These are phyloP conservation scores for Notarius quadriscutis DNA, from an alignment of 2,113 vertebrate species.

Conservation along the genomic window DNA sequence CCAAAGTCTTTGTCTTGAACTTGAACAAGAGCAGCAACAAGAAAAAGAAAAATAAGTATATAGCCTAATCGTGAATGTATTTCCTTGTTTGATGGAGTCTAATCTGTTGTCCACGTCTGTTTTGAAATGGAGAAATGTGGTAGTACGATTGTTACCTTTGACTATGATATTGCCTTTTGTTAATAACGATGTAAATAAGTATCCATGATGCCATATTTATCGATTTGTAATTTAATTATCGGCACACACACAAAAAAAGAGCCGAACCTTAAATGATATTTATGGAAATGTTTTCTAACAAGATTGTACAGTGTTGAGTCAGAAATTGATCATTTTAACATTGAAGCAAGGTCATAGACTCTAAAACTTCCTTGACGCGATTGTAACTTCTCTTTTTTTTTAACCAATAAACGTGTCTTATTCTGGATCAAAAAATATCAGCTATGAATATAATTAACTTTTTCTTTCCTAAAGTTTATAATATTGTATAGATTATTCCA, in stretches of 20 bases:
- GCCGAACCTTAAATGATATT: conserved; percentile 99
- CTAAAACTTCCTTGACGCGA: conserved; percentile 84
- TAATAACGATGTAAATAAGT: conserved; percentile 99
- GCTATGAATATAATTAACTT: conserved; percentile 75
- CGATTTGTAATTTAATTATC: conserved; percentile 99
- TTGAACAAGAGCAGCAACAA: conserved; percentile 73
- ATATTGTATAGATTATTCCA: conserved; percentile 68
- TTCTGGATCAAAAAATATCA: conserved; percentile 74
- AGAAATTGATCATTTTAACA: conserved; percentile 90
- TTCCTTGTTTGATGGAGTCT: conserved; percentile 95
- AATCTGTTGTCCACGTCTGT: conserved; percentile 93
- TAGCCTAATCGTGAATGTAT: conserved; percentile 98
- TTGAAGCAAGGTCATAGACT: conserved; percentile 94
- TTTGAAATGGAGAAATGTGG: conserved; percentile 93
- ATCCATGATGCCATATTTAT: conserved; percentile 99
- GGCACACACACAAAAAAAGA: conserved; percentile 73
- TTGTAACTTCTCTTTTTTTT: conserved; percentile 74
- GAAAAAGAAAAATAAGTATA: conserved; percentile 80
- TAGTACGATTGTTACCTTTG: conserved; percentile 96
- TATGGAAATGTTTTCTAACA: conserved; percentile 99
- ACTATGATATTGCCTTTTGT: conserved; percentile 99
- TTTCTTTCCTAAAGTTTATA: conserved; percentile 71
- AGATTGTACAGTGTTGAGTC: conserved; percentile 98
- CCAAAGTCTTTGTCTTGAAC: conserved; percentile 99
- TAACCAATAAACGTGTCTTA: conserved; percentile 81